These are phyloP conservation scores for Cotesia chilonis DNA, from an alignment of 1,140 invertebrate species.

Conservation along the genomic window DNA sequence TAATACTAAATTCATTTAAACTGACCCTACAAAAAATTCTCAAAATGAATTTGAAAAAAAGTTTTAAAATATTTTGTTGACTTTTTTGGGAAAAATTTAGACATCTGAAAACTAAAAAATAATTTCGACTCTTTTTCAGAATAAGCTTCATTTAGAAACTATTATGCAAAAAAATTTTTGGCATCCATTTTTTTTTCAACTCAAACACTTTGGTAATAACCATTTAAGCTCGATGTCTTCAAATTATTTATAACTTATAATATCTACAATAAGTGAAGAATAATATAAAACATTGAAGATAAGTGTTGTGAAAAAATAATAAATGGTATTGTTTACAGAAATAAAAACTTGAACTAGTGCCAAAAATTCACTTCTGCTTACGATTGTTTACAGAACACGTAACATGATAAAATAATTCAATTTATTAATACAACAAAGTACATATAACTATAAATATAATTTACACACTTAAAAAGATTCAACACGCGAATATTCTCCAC, in stretches of 20 bases:
- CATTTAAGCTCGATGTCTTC: not conserved
- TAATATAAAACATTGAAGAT: not conserved
- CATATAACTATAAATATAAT: not conserved
- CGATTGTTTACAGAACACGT: slow-evolving; percentile 12
- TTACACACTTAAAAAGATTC: not conserved
- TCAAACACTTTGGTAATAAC: too few relatives aligned
- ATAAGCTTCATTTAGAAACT: too few relatives aligned
- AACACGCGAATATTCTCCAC: too few relatives aligned
- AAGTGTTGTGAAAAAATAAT: not conserved
- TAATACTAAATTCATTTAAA: too few relatives aligned
- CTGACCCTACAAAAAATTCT: too few relatives aligned
- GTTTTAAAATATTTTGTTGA: too few relatives aligned
- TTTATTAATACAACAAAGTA: slow-evolving; percentile 17
- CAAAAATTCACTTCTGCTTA: slow-evolving; percentile 23
- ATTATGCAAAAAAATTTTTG: too few relatives aligned
- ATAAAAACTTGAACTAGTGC: slow-evolving; percentile 14
- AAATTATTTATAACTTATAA: not conserved
- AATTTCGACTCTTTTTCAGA: too few relatives aligned
- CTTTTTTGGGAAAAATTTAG: too few relatives aligned
- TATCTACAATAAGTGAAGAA: not conserved
- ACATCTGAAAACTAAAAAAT: too few relatives aligned
- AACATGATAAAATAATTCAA: not conserved
- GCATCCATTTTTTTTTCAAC: too few relatives aligned
- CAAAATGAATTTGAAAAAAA: too few relatives aligned
- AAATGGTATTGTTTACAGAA: slow-evolving; percentile 15